phyloP scores from a whole-genome alignment of 2,797 vertebrate genomes.

The Betta splendens region DNA sequence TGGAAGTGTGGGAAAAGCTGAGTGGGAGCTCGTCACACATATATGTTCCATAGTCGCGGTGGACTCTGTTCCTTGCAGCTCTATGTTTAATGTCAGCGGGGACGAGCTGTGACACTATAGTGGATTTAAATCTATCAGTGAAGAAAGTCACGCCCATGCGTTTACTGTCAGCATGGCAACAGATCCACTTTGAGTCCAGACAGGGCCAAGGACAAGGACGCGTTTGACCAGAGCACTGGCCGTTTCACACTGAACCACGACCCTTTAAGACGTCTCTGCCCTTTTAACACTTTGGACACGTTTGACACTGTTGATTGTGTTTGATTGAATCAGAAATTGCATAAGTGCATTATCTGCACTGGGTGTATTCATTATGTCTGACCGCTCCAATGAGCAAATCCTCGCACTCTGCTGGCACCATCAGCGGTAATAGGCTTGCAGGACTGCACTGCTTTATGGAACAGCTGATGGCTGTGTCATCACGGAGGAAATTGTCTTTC shows the following conservation, averaged over 20 bases:
- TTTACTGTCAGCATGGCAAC: background rate
- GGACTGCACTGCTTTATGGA: background rate
- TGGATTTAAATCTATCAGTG: too few relatives aligned
- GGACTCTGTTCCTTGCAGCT: background rate
- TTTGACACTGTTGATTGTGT: background rate
- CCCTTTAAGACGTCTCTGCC: background rate
- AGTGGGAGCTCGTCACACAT: too few relatives aligned
- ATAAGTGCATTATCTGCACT: background rate
- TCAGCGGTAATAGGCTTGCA: constrained; percentile 4
- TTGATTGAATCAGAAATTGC: background rate
- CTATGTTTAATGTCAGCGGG: too few relatives aligned
- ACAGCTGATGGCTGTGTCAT: background rate
- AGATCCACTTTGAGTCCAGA: background rate
- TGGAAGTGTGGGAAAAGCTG: too few relatives aligned
- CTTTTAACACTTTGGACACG: background rate
- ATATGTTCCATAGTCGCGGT: background rate
- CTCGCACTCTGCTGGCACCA: background rate
- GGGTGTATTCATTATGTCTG: background rate
- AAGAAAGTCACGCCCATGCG: background rate
- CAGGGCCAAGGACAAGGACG: background rate
- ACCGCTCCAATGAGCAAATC: constrained; percentile 8
- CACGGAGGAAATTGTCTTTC: background rate
- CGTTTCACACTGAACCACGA: background rate
- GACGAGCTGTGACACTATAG: too few relatives aligned
- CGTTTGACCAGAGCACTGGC: background rate